Percentiles rank a stretch among this genome's conserved stretches.
Conservation (phyloP, 53 echinoderm and acorn worm genomes). For the Patiria pectinifera region DNA sequence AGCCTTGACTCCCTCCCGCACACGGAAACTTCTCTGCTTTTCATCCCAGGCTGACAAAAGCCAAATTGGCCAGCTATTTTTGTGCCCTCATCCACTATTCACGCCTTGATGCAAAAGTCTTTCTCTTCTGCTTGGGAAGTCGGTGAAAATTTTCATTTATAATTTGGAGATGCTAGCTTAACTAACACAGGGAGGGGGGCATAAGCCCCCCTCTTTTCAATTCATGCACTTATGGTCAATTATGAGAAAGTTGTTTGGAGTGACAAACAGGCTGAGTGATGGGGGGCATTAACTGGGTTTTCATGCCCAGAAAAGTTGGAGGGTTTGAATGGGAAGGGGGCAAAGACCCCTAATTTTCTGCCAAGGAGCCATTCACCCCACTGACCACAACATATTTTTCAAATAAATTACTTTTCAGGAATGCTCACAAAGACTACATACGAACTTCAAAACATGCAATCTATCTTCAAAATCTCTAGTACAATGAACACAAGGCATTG, state of each 20-base stretch:
- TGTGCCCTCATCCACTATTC: constrained; percentile 1
- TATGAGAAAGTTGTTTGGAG: constrained; percentile 45
- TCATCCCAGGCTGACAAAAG: constrained; percentile 23
- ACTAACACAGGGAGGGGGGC: background rate
- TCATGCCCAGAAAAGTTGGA: constrained; percentile 2
- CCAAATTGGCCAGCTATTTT: constrained; percentile 16
- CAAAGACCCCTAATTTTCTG: constrained; percentile 15
- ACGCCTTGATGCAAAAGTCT: constrained; percentile 8
- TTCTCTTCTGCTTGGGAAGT: background rate
- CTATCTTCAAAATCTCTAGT: background rate
- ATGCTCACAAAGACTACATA: background rate
- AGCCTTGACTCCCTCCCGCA: constrained; percentile 43
- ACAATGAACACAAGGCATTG: no score
- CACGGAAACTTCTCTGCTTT: background rate
- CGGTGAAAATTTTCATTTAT: constrained; percentile 25
- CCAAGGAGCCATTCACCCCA: background rate
- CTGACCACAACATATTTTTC: background rate
- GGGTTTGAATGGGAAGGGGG: constrained; percentile 2
- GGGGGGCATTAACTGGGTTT: constrained; percentile 36
- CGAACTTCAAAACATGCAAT: background rate
- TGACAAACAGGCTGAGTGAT: constrained; percentile 47
- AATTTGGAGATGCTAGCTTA: constrained; percentile 25
- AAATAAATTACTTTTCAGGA: background rate
- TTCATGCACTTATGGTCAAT: constrained; percentile 56
- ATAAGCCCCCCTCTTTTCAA: background rate